Evolutionary conservation across 2,888 invertebrate species (phyloP).

Genomic region (Archips xylosteana): DNA sequence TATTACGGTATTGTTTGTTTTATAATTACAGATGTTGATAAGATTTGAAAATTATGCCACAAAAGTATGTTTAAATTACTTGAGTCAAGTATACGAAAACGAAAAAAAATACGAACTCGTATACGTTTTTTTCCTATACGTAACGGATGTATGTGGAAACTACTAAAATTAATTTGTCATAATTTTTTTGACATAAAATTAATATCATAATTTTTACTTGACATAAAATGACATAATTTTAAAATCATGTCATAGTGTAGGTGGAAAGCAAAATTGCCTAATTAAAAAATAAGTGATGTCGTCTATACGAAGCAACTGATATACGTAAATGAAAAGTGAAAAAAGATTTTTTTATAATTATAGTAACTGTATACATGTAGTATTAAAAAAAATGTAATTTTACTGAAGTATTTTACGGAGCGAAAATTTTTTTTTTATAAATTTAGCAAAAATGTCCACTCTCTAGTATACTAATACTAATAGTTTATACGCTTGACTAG

Average conservation of each 20-base stretch:
- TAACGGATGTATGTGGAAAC: not conserved
- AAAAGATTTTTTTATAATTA: conserved; percentile 56
- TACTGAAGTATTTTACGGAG: conserved; percentile 55
- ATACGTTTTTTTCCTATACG: not conserved
- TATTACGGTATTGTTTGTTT: conserved; percentile 8
- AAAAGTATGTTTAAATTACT: not conserved
- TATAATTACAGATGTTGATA: not conserved
- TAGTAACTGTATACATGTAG: conserved; percentile 49
- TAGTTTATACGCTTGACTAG: conserved; percentile 47
- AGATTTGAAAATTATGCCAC: conserved; percentile 11
- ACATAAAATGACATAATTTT: conserved; percentile 27
- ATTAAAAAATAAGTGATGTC: conserved; percentile 54
- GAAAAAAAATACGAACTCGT: too few species aligned
- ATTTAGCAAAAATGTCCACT: conserved; percentile 68
- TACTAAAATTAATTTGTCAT: not conserved
- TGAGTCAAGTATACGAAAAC: conserved; percentile 1
- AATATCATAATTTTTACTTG: conserved; percentile 4
- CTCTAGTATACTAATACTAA: conserved; percentile 73
- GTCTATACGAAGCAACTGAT: conserved; percentile 77
- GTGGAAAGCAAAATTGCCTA: conserved; percentile 32
- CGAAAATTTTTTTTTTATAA: conserved; percentile 45
- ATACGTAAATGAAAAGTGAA: conserved; percentile 80
- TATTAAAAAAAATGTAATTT: conserved; percentile 66
- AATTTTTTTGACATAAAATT: conserved; percentile 1
- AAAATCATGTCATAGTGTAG: conserved; percentile 18